A percentile compares a stretch with the other conserved stretches of the same genome.
These are phyloP conservation scores for Takifugu rubripes DNA, from an alignment of 2,797 vertebrate species.

Conservation along the genomic window DNA sequence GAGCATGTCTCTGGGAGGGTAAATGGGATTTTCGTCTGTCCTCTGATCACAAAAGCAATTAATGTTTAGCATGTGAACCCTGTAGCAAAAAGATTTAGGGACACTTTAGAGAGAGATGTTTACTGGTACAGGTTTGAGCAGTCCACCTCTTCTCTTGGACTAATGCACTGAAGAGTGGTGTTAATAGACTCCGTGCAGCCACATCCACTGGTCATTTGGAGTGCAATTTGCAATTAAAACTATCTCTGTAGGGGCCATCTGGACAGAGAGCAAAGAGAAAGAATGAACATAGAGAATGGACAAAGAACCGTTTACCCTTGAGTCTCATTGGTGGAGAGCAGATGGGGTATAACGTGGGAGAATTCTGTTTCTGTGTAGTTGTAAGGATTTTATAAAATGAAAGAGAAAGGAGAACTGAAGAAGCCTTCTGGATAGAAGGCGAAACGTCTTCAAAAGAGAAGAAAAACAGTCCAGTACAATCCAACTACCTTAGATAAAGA, in stretches of 20 bases:
- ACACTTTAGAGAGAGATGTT: constrained; percentile 35
- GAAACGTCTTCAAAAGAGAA: too few species aligned
- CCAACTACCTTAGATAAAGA: too few species aligned
- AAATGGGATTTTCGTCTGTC: constrained; percentile 29
- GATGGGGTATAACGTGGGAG: background rate
- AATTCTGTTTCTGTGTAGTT: too few species aligned
- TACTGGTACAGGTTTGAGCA: constrained; percentile 28
- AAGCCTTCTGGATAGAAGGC: too few species aligned
- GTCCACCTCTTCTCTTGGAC: constrained; percentile 10
- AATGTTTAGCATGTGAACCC: constrained; percentile 41
- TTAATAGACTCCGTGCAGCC: constrained; percentile 15
- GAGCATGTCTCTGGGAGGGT: constrained; percentile 29
- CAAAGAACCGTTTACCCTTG: constrained; percentile 42
- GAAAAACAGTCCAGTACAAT: too few species aligned
- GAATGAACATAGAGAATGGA: constrained; percentile 16
- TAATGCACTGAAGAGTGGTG: constrained; percentile 29
- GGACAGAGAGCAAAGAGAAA: constrained; percentile 19
- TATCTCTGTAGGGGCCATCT: constrained; percentile 51
- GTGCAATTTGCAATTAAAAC: constrained; percentile 59
- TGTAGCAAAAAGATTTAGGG: constrained; percentile 28
- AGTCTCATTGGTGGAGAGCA: constrained; percentile 9
- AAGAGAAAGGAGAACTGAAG: background rate
- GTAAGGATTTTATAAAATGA: too few species aligned
- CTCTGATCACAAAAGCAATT: constrained; percentile 49
- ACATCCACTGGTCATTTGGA: constrained; percentile 49